A percentile compares a stretch with the other conserved stretches of the same genome.
phyloP scores from a whole-genome alignment of 2,888 invertebrate species.

The Invenusta paracnida region DNA sequence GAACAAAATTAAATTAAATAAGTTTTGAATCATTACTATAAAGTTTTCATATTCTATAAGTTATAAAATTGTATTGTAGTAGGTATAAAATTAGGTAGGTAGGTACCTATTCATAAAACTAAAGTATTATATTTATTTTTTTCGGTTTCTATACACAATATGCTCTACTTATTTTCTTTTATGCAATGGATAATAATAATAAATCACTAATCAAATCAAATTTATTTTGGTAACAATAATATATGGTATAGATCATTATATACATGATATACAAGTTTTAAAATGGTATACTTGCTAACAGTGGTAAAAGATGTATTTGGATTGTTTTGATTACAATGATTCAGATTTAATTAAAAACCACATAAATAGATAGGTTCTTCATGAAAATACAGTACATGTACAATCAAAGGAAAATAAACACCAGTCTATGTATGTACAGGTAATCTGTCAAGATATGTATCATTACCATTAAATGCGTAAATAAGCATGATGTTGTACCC shows the following conservation, averaged over 20 bases:
- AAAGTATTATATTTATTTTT: conserved; percentile 1
- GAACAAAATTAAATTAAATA: background rate
- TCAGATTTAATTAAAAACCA: background rate
- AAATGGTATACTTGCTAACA: background rate
- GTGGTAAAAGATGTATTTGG: background rate
- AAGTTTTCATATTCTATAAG: background rate
- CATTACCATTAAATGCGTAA: background rate
- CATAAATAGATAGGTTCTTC: background rate
- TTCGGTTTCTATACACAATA: background rate
- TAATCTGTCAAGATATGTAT: background rate
- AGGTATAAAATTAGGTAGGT: background rate
- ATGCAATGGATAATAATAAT: conserved; percentile 20
- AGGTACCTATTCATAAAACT: conserved; percentile 23
- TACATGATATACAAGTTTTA: background rate
- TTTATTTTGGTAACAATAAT: background rate
- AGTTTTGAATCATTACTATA: background rate
- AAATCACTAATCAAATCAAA: conserved; percentile 14
- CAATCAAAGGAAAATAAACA: too few species aligned
- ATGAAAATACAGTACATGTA: too few species aligned
- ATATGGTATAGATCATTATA: background rate
- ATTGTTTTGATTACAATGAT: background rate
- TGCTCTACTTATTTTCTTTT: conserved; percentile 21
- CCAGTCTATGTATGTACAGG: background rate
- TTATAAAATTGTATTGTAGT: background rate
- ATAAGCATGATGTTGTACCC: background rate